These are phyloP conservation scores for Pseudochaenichthys georgianus DNA, from an alignment of 2,797 vertebrate genomes.

Conservation along the genomic window DNA sequence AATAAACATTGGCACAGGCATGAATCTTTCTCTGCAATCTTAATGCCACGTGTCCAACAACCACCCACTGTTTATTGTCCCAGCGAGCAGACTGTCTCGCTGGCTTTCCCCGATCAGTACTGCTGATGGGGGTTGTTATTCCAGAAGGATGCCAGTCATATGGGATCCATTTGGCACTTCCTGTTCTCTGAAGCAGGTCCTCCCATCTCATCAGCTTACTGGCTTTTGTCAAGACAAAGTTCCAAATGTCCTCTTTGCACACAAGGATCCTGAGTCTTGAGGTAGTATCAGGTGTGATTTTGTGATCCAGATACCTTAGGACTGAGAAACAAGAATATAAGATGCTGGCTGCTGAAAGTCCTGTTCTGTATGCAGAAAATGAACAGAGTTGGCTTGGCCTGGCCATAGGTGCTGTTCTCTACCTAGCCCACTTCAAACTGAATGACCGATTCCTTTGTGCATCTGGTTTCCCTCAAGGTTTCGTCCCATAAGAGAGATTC, in stretches of 20 bases:
- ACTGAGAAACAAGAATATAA: conserved; percentile 14
- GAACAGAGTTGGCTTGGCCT: conserved; percentile 12
- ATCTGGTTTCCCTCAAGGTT: conserved; percentile 64
- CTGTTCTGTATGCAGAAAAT: conserved; percentile 25
- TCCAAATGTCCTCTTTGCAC: conserved; percentile 24
- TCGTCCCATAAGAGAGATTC: conserved; percentile 39
- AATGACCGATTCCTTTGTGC: conserved; percentile 58
- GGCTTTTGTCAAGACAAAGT: conserved; percentile 51
- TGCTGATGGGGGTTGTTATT: conserved; percentile 65
- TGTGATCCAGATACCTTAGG: conserved; percentile 17
- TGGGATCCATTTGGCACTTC: conserved; percentile 79
- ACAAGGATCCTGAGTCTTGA: background rate
- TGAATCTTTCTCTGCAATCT: conserved; percentile 26
- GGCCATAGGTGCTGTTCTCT: conserved; percentile 57
- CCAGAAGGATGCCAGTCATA: conserved; percentile 69
- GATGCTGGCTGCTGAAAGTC: background rate
- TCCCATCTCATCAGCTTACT: conserved; percentile 40
- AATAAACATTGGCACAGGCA: conserved; percentile 21
- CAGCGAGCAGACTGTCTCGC: conserved; percentile 54
- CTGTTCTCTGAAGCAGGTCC: conserved; percentile 59
- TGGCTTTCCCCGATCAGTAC: conserved; percentile 63
- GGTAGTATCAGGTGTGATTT: conserved; percentile 5
- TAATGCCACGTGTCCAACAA: conserved; percentile 46
- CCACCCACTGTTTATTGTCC: conserved; percentile 66
- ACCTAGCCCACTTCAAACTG: conserved; percentile 46